Percentiles rank a stretch among this genome's conserved stretches.
Conservation (phyloP, 2,797 vertebrate species). For the Gadopsis bispinosus region DNA sequence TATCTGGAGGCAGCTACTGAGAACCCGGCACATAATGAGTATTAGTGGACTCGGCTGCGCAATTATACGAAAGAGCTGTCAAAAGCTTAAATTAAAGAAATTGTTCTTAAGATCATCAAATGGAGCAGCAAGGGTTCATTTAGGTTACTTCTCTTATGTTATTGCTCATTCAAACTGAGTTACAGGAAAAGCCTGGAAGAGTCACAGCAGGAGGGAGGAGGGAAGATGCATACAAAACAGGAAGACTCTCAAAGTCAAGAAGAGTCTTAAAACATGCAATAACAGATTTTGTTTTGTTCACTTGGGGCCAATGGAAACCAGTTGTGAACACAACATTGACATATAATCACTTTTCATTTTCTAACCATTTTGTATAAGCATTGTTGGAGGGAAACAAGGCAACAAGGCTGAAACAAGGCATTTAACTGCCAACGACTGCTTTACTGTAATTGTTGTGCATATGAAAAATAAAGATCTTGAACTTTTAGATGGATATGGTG, state of each 20-base stretch:
- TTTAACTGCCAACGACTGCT: too few relatives aligned
- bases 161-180: conserved; percentile 11
- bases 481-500: background rate
- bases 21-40: conserved; percentile 18
- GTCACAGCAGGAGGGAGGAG: background rate
- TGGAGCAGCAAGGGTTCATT: conserved; percentile 3
- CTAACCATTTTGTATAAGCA: too few relatives aligned
- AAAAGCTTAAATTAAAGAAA: conserved; percentile 26
- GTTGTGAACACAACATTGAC: background rate
- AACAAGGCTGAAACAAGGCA: too few relatives aligned
- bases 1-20: conserved; percentile 34
- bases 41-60: conserved; percentile 10
- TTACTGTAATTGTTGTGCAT: too few relatives aligned
- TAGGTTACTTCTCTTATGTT: background rate
- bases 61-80: conserved; percentile 32
- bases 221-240: conserved; percentile 10
- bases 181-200: conserved; percentile 6
- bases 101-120: conserved; percentile 30
- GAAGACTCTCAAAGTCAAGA: background rate
- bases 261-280: background rate
- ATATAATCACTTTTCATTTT: background rate
- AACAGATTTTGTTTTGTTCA: background rate
- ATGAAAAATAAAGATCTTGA: too few relatives aligned
- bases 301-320: background rate
- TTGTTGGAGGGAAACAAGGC: too few relatives aligned